A percentile compares a stretch with the other conserved stretches of the same genome.
These are phyloP conservation scores for Tautogolabrus adspersus DNA, from an alignment of 2,113 vertebrate species.

Conservation along the genomic window DNA sequence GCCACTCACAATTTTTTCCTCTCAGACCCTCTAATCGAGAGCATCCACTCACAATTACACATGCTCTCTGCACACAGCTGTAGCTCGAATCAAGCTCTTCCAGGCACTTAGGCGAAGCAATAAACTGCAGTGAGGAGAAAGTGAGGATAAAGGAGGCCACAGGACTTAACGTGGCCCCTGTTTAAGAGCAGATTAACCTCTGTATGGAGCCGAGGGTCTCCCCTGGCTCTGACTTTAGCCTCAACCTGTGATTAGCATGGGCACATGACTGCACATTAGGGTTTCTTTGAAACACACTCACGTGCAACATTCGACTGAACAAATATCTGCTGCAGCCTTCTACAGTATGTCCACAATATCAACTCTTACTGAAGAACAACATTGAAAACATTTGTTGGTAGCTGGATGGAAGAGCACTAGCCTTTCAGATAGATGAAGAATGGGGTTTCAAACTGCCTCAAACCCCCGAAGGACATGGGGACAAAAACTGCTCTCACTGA, in stretches of 20 bases:
- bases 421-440: no score
- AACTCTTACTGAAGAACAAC: no score
- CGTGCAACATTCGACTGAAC: background rate
- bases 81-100: constrained; percentile 27
- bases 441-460: no score
- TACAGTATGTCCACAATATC: no score
- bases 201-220: constrained; percentile 36
- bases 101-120: background rate
- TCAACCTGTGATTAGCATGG: constrained; percentile 49
- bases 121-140: constrained; percentile 4
- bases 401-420: no score
- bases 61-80: constrained; percentile 6
- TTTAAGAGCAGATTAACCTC: constrained; percentile 49
- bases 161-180: constrained; percentile 28
- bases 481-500: no score
- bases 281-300: background rate
- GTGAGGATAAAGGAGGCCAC: background rate
- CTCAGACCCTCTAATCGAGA: constrained; percentile 13
- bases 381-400: no score
- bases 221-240: constrained; percentile 27
- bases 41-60: constrained; percentile 11
- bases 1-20: constrained; percentile 33
- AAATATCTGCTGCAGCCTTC: background rate
- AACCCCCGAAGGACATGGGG: no score
- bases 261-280: background rate